Evolutionary conservation across 2,797 vertebrate species (phyloP).

Genomic region (Chaetodon trifasciatus): DNA sequence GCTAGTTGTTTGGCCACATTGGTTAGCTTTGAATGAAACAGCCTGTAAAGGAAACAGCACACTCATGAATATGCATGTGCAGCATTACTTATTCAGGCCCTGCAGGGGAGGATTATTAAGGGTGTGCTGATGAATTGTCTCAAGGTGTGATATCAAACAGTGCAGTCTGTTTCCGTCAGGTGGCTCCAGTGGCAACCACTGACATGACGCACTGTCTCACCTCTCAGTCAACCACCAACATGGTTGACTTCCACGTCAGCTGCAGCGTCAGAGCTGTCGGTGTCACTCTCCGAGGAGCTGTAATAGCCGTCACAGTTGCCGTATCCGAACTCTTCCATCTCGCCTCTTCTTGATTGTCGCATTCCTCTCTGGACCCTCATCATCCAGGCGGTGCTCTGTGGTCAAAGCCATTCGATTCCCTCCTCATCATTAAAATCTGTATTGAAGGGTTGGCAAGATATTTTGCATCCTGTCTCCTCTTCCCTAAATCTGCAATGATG

Average conservation of each 20-base stretch:
- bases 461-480: background rate
- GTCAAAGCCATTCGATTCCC: background rate
- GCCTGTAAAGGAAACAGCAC: constrained; percentile 57
- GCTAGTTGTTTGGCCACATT: constrained; percentile 64
- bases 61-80: constrained; percentile 75
- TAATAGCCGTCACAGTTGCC: background rate
- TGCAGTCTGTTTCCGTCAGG: constrained; percentile 39
- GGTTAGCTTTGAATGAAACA: constrained; percentile 67
- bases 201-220: constrained; percentile 16
- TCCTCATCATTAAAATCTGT: background rate
- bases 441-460: background rate
- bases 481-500: background rate
- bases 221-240: background rate
- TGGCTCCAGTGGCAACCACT: constrained; percentile 37
- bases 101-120: constrained; percentile 49
- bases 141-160: constrained; percentile 62
- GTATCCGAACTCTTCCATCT: background rate
- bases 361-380: background rate
- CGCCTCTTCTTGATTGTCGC: background rate
- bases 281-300: background rate
- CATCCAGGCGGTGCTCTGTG: background rate
- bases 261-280: background rate
- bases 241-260: background rate
- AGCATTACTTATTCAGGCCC: constrained; percentile 73
- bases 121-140: constrained; percentile 64